A percentile compares a stretch with the other conserved stretches of the same genome.
These are phyloP conservation scores for Myzus persicae DNA, from an alignment of 1,140 invertebrate genomes.

Conservation along the genomic window DNA sequence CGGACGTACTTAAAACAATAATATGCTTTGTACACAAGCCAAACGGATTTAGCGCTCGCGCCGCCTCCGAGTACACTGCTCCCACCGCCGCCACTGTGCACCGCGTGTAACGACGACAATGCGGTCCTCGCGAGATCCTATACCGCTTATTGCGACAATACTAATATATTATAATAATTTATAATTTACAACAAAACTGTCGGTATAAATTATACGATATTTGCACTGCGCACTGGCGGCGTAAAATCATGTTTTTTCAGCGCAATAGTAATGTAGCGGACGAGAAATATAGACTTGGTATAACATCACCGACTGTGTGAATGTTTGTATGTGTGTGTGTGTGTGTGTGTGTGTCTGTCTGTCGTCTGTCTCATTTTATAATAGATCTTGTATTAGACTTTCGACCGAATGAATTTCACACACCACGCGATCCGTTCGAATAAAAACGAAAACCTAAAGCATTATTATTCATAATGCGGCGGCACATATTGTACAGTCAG, in stretches of 20 bases:
- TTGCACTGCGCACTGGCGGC: neutral
- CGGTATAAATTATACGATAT: neutral
- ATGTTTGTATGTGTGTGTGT: too few relatives aligned
- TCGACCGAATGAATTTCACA: neutral
- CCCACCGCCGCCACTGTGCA: neutral
- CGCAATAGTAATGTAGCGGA: neutral
- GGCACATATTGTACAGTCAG: neutral
- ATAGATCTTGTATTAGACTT: neutral
- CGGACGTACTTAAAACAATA: slow-evolving; percentile 10
- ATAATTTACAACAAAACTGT: neutral
- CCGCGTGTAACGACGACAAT: neutral
- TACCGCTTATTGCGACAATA: neutral
- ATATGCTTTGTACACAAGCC: slow-evolving; percentile 3
- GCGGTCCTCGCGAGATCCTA: neutral
- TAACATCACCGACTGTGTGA: neutral
- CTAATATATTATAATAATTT: neutral
- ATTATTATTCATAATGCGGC: neutral
- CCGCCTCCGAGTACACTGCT: neutral
- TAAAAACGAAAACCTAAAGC: neutral
- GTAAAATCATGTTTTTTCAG: neutral
- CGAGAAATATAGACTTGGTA: too few relatives aligned
- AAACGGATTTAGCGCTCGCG: neutral
- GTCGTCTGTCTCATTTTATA: neutral
- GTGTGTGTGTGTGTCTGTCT: too few relatives aligned
- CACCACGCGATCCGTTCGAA: neutral